Percentiles rank a stretch among this genome's conserved stretches.
phyloP scores from a whole-genome alignment of 2,797 vertebrate genomes.

The Phalloptychus januarius region DNA sequence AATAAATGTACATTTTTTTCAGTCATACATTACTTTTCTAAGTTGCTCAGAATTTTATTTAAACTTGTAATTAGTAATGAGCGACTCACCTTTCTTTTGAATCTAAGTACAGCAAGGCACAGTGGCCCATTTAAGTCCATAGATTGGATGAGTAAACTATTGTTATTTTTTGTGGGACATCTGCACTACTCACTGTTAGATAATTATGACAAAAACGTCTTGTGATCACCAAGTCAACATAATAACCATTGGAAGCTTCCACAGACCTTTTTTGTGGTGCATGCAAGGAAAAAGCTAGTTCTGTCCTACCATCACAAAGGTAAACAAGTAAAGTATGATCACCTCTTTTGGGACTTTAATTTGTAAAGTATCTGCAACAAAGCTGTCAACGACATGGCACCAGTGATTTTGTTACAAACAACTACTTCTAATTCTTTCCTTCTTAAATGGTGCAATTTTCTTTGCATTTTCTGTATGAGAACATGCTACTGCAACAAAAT shows the following conservation, averaged over 20 bases:
- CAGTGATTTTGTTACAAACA: background rate
- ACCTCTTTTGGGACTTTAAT: background rate
- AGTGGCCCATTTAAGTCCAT: background rate
- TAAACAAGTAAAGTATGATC: background rate
- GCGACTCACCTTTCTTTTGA: background rate
- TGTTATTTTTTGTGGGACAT: background rate
- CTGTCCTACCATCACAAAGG: background rate
- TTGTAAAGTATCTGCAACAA: background rate
- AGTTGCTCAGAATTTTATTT: background rate
- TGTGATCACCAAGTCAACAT: background rate
- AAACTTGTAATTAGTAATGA: background rate
- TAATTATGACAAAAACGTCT: background rate
- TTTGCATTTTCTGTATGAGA: background rate
- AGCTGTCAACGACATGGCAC: background rate
- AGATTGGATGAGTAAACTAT: background rate
- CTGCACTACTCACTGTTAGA: background rate
- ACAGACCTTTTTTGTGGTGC: background rate
- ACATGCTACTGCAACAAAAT: background rate
- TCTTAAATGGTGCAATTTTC: background rate
- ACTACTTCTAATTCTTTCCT: background rate
- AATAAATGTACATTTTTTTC: background rate
- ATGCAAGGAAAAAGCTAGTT: background rate
- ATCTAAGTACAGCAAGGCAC: background rate
- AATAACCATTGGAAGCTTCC: background rate
- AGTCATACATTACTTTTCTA: background rate